Conservation (phyloP, 1,140 invertebrate genomes). For the Solen grandis region DNA sequence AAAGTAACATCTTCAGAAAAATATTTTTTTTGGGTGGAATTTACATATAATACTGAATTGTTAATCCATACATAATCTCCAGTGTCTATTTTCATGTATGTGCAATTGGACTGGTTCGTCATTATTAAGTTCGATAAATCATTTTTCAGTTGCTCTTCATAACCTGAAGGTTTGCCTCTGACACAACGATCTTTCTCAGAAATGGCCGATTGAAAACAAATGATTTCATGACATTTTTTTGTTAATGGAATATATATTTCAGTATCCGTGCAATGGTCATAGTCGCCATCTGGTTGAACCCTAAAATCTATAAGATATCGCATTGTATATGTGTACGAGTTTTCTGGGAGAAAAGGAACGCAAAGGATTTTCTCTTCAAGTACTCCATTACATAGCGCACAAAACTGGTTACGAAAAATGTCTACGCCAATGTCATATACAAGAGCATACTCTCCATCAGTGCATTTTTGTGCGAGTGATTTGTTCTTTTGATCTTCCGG, state of each 20-base stretch:
- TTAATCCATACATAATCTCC: too few species aligned
- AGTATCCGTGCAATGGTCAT: too few species aligned
- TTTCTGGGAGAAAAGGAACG: not conserved
- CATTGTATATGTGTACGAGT: too few species aligned
- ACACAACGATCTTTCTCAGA: slow-evolving; percentile 9
- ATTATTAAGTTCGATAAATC: too few species aligned
- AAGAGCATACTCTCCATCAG: not conserved
- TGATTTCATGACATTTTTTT: too few species aligned
- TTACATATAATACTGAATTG: slow-evolving; percentile 30
- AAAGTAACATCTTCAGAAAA: slow-evolving; percentile 1
- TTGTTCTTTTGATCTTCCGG: not conserved
- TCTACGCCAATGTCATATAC: not conserved
- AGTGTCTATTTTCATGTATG: too few species aligned
- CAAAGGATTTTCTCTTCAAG: not conserved
- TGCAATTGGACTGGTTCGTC: too few species aligned
- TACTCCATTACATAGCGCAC: not conserved
- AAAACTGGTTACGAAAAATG: not conserved
- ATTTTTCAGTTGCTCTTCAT: too few species aligned
- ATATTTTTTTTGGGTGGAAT: not conserved
- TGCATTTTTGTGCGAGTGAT: not conserved
- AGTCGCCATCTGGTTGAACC: too few species aligned
- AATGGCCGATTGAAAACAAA: too few species aligned
- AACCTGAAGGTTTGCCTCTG: not conserved
- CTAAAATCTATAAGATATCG: too few species aligned
- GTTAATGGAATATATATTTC: too few species aligned